A percentile compares a stretch with the other conserved stretches of the same genome.
These are phyloP conservation scores for Delia radicum DNA, from an alignment of 1,140 invertebrate species.

Conservation along the genomic window DNA sequence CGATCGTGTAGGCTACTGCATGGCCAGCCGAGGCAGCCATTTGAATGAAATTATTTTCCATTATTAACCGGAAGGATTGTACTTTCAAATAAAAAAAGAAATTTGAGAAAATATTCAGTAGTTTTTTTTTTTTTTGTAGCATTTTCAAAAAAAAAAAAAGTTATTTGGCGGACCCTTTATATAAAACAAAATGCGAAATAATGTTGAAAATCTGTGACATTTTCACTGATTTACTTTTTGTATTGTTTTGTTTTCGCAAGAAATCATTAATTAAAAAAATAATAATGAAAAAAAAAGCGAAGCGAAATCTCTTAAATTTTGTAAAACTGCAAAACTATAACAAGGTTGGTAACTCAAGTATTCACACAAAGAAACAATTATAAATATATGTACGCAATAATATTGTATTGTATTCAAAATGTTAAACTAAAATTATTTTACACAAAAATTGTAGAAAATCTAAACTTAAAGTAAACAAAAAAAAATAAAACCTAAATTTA, in stretches of 20 bases:
- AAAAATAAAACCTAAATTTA: not conserved
- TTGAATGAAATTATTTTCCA: too few species aligned
- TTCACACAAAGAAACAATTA: constrained; percentile 10
- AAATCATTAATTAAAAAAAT: constrained; percentile 11
- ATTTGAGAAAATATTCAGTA: too few species aligned
- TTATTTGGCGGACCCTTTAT: too few species aligned
- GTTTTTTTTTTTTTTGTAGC: too few species aligned
- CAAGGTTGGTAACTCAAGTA: constrained; percentile 19
- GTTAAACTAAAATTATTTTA: too few species aligned
- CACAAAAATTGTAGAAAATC: too few species aligned
- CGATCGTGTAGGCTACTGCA: too few species aligned
- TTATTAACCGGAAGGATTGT: too few species aligned
- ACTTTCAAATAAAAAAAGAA: too few species aligned
- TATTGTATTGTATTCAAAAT: not conserved
- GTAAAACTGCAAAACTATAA: not conserved
- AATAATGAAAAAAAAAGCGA: not conserved
- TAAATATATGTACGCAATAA: not conserved
- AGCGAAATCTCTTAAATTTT: constrained; percentile 8
- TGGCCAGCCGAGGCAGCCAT: too few species aligned
- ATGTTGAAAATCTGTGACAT: constrained; percentile 16
- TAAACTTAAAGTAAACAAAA: not conserved
- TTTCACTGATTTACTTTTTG: constrained; percentile 8
- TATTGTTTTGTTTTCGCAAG: constrained; percentile 18
- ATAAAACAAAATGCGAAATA: not conserved
- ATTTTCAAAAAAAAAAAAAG: too few species aligned